Base-by-base conservation (phyloP, 2,888 invertebrate genomes). In the Melanostoma mellinum region DNA sequence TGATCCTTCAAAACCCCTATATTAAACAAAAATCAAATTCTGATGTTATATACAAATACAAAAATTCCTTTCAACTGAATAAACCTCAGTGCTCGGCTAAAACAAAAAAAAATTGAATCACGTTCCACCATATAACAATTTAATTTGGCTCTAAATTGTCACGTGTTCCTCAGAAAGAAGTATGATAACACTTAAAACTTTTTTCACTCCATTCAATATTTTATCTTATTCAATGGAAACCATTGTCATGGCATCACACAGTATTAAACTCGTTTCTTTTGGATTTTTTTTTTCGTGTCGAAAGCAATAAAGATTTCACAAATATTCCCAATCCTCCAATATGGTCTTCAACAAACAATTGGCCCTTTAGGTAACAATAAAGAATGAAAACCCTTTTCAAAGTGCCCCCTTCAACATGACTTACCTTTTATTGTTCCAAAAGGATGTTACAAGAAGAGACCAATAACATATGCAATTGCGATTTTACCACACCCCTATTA, bases 401-500 rank as follows among this genome's bases (percentile, higher is more conserved):
- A 48, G 67, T 65, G 55, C 38, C 44, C 32, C 68, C 46, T 8
- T 76, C 46, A 69, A 71, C 44, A 52, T 53, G 77, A 69, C 72
- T 77, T 73, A 73, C 63, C 72, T 50, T 65, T 78, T 73, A 73
- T 68, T 78, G 58, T 78, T 77, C 60, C 44, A 79, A 60, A 69
- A 69, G 60, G 38, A 36, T 36, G 58, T 74, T 65, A 84, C 79
- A 69, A 61, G 65, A 69, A 55, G 63, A 61, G 74, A 69, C 82
- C 82, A 82, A 79, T 74, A 79, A 79, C 69, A 74, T 71, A 79
- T 79, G 84, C 84, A 79, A 84, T 79, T 84, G 79, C 74, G 79
- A 74, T 71, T 69, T 67, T 63, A 78, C 82, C 82, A 63, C 73
- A 78, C 77, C 55, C 67, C 72, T 77, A 76, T 71, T 76, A 71